Conservation (phyloP, 2,113 vertebrate genomes). For the Deroptyus accipitrinus region DNA sequence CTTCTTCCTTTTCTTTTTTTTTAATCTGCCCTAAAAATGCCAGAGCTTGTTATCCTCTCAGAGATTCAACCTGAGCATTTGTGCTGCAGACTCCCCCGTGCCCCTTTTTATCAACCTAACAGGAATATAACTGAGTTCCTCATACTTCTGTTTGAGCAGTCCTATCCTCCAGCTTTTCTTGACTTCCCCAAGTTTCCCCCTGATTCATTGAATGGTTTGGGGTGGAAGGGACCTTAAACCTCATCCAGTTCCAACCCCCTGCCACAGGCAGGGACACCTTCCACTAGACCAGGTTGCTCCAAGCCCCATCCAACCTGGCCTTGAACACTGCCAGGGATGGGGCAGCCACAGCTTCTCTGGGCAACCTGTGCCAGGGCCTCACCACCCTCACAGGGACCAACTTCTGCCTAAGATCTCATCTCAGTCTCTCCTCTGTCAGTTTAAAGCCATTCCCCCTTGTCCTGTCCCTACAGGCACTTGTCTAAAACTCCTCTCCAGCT, state of each 20-base stretch:
- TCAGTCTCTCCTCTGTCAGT: no score
- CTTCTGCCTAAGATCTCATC: no score
- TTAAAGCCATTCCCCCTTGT: no score
- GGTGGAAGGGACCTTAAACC: neutral
- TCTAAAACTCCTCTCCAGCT: no score
- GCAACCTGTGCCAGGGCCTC: no score
- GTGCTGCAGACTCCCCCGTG: neutral
- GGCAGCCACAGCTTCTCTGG: neutral
- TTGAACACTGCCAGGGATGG: neutral
- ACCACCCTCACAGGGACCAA: no score
- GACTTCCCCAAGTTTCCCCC: neutral
- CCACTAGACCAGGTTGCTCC: neutral
- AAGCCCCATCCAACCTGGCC: neutral
- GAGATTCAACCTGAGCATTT: slow-evolving; percentile 43
- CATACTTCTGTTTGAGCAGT: neutral
- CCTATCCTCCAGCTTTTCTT: neutral
- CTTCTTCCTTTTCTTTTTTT: neutral
- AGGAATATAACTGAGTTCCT: neutral
- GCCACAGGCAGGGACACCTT: neutral
- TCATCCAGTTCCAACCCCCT: neutral
- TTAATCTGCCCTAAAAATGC: slow-evolving; percentile 65
- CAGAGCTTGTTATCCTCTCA: slow-evolving; percentile 49
- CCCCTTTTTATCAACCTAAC: slow-evolving; percentile 18
- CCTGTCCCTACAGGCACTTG: no score
- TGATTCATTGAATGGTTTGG: neutral